phyloP scores from a whole-genome alignment of 2,113 vertebrate genomes.

The Myanophis thanlyinensis region DNA sequence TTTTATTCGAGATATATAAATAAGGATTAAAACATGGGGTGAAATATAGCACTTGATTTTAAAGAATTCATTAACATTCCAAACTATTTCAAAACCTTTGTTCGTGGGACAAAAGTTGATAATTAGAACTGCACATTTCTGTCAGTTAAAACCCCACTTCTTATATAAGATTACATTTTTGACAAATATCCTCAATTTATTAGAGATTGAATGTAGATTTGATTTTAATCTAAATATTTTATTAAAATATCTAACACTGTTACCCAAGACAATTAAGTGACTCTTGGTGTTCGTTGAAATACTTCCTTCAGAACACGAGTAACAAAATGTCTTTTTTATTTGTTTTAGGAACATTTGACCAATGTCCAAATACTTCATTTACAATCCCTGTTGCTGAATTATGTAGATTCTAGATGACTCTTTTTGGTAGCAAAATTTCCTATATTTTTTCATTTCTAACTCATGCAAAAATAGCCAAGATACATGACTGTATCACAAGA shows the following conservation, averaged over 20 bases:
- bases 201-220: not conserved
- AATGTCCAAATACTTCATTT: not conserved
- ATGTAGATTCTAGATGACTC: not conserved
- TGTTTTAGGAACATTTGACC: not conserved
- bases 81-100: not conserved
- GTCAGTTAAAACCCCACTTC: not conserved
- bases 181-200: not conserved
- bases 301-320: not conserved
- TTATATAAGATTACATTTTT: not conserved
- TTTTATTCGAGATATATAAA: not conserved
- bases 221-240: not conserved
- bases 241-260: not conserved
- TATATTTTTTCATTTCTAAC: not conserved
- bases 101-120: not conserved
- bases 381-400: not conserved
- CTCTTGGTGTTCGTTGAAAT: not conserved
- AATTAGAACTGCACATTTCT: not conserved
- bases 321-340: not conserved
- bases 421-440: not conserved
- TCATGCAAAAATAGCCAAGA: not conserved
- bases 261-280: not conserved
- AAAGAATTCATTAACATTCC: not conserved
- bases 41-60: not conserved
- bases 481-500: not conserved
- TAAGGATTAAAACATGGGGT: not conserved